Percentiles rank a stretch among this genome's conserved stretches.
Evolutionary conservation across 2,888 invertebrate genomes (phyloP).

Genomic region (Xestia c-nigrum): DNA sequence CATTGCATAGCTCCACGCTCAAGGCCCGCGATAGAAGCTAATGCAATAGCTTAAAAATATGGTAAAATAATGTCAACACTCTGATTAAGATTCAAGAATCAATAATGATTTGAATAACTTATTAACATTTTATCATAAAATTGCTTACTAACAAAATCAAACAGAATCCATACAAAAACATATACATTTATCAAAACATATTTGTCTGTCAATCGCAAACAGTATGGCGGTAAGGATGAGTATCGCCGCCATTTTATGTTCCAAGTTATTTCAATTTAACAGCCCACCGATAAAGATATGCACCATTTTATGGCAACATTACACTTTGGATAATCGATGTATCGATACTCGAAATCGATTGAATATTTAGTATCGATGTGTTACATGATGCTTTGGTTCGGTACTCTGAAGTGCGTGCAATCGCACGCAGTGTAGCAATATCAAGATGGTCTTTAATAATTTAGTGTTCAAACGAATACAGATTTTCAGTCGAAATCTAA

Average conservation of each 20-base stretch:
- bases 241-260: conserved; percentile 62
- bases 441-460: no score
- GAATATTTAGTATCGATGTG: conserved; percentile 19
- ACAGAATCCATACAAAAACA: neutral
- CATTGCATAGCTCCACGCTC: no score
- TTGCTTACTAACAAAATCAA: neutral
- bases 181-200: neutral
- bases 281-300: conserved; percentile 68
- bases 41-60: no score
- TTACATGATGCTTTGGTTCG: neutral
- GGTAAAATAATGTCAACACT: no score
- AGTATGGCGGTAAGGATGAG: conserved; percentile 23
- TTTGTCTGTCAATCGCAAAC: neutral
- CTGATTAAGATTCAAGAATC: no score
- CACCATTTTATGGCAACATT: conserved; percentile 70
- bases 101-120: no score
- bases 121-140: no score
- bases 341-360: conserved; percentile 42
- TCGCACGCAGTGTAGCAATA: no score
- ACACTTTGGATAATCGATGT: conserved; percentile 59
- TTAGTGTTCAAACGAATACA: no score
- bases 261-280: conserved; percentile 73
- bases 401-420: no score
- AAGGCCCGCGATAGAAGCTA: no score
- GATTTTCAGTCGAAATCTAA: no score